Evolutionary conservation across 2,113 vertebrate genomes (phyloP), one percentile per base, ranked within the genome.

Genomic region (Elachura formosa): DNA sequence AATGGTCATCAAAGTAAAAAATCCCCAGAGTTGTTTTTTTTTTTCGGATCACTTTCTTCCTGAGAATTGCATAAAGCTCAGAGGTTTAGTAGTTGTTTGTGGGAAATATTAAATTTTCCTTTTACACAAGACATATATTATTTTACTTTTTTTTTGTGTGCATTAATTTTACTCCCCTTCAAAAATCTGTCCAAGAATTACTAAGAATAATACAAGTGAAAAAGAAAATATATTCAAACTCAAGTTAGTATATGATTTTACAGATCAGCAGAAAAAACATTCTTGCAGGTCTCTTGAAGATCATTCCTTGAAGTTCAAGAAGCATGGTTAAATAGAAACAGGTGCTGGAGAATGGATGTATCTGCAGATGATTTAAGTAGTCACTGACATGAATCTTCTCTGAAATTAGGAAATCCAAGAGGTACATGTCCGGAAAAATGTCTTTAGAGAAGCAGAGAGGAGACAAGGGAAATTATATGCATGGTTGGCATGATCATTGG

Each of bases 341-440:
- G 69, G n/a, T 91, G 28, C 41, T 72, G 43, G 34, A 76, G 62
- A 93, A 82, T 62, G 9, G 28, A 40, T 61, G n/a, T 66, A 72
- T 46, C 46, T 73, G 29, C 58, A 62, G 54, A 62, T 51, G 12
- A 79, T 87, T 66, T 87, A 81, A 92, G 80, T 68, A 87, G 61
- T 56, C 73, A 63, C 48, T 34, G 48, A 29, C 33, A 49, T 76
- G 34, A 87, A 82, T 81, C 40, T 89, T 85, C 31, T 76, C 51
- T 85, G 72, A 91, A 93, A 89, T 89, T 21, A 94, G 55, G 77
- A 95, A 91, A 91, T 56, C 41, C 34, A 73, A 77, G 67, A 90
- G 19, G 33, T 58, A 45, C 28, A 46, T 83, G 26, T 82, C 51
- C 84, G 49, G 46, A 69, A 91, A 82, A 94, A 79, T 45, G 31